Evolutionary conservation across 2,797 vertebrate species (phyloP).

Genomic region (Malurus leucopterus): DNA sequence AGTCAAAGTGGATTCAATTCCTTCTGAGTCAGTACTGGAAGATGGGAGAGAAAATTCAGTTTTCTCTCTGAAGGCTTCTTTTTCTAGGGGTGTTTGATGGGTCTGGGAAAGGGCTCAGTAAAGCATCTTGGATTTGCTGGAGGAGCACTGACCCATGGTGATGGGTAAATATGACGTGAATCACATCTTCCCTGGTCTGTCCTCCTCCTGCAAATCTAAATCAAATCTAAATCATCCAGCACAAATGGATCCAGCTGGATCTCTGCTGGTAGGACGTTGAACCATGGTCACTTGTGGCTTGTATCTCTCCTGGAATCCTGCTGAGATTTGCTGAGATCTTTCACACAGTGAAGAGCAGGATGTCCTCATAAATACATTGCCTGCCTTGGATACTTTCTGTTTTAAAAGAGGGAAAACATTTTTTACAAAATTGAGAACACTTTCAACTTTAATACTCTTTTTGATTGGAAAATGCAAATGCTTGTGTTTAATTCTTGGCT

Average conservation of each 20-base stretch:
- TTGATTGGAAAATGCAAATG: neutral
- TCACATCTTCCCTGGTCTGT: neutral
- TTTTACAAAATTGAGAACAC: neutral
- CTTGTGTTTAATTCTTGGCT: neutral
- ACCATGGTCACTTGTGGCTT: fast-evolving
- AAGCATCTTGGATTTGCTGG: neutral
- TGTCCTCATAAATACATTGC: neutral
- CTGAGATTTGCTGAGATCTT: neutral
- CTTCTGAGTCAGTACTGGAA: neutral
- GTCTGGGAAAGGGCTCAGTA: neutral
- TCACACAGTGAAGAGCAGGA: neutral
- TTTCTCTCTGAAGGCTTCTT: neutral
- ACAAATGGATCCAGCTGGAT: neutral
- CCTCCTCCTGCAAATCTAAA: neutral
- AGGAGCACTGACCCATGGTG: neutral
- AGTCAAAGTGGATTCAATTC: neutral
- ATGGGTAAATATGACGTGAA: neutral
- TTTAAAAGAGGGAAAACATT: neutral
- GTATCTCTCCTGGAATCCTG: neutral
- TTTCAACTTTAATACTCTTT: neutral
- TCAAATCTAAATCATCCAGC: neutral
- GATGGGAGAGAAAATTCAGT: neutral
- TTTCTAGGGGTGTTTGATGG: neutral
- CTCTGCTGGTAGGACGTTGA: neutral
- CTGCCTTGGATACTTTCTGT: fast-evolving